phyloP scores from a whole-genome alignment of 1,140 invertebrate species.

The Zophobas atratus region DNA sequence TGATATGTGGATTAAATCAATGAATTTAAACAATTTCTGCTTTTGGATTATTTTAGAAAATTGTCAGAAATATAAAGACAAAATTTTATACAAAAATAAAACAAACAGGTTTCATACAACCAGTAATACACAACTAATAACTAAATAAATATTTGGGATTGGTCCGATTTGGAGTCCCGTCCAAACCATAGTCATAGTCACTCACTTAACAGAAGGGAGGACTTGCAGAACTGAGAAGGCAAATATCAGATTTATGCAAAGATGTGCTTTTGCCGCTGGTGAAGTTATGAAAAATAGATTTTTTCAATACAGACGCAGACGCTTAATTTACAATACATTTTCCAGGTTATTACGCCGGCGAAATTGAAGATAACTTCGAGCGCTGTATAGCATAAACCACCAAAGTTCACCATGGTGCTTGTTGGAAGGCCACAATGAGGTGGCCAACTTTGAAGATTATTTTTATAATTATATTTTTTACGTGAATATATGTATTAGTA shows the following conservation, averaged over 20 bases:
- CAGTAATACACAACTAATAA: too few species aligned
- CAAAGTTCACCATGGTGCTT: conserved; percentile 68
- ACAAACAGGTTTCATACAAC: too few species aligned
- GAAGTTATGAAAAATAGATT: conserved; percentile 70
- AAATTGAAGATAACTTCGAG: conserved; percentile 80
- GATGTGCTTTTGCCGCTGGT: conserved; percentile 30
- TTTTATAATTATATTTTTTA: too few species aligned
- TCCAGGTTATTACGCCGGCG: conserved; percentile 75
- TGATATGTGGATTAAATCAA: too few species aligned
- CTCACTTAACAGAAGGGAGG: too few species aligned
- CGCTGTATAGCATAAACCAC: conserved; percentile 79
- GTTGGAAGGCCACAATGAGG: conserved; percentile 41
- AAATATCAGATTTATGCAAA: background rate
- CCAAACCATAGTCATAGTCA: too few species aligned
- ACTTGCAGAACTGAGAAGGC: conserved; percentile 64
- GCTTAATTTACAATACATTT: conserved; percentile 78
- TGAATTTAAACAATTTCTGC: too few species aligned
- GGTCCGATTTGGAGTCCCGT: too few species aligned
- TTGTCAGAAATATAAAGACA: too few species aligned
- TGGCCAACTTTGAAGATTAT: background rate
- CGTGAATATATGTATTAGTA: background rate
- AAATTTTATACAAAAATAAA: too few species aligned
- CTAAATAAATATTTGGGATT: too few species aligned
- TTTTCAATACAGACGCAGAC: conserved; percentile 76
- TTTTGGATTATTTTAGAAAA: too few species aligned